These are phyloP conservation scores for Riparia riparia DNA, from an alignment of 2,113 vertebrate species.

Conservation along the genomic window DNA sequence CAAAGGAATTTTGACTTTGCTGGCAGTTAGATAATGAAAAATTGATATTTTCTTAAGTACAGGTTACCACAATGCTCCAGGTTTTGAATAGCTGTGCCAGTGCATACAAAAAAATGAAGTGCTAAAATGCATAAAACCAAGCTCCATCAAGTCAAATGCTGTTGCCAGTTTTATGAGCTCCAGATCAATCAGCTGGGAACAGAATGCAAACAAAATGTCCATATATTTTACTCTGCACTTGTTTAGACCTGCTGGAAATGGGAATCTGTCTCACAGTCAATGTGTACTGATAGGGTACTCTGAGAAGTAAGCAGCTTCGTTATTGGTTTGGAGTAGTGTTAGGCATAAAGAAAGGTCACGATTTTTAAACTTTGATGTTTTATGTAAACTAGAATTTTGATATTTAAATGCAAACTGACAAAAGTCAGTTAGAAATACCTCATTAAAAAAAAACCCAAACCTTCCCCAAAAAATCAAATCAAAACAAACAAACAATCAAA, in stretches of 20 bases:
- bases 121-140: neutral
- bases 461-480: too few relatives aligned
- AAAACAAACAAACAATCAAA: too few relatives aligned
- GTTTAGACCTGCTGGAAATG: neutral
- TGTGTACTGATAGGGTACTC: neutral
- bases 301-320: neutral
- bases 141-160: neutral
- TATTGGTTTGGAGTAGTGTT: neutral
- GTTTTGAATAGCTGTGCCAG: neutral
- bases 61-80: neutral
- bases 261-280: neutral
- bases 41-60: neutral
- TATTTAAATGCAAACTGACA: neutral
- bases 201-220: neutral
- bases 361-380: neutral
- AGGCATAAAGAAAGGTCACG: neutral
- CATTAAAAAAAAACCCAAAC: neutral
- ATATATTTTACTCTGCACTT: neutral
- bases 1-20: neutral
- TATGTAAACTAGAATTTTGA: neutral
- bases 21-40: neutral
- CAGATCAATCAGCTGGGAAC: neutral
- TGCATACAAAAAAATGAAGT: neutral
- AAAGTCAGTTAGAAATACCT: neutral
- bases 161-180: neutral